Conservation (phyloP, 2,113 vertebrate species). For the Hiodon tergisus region DNA sequence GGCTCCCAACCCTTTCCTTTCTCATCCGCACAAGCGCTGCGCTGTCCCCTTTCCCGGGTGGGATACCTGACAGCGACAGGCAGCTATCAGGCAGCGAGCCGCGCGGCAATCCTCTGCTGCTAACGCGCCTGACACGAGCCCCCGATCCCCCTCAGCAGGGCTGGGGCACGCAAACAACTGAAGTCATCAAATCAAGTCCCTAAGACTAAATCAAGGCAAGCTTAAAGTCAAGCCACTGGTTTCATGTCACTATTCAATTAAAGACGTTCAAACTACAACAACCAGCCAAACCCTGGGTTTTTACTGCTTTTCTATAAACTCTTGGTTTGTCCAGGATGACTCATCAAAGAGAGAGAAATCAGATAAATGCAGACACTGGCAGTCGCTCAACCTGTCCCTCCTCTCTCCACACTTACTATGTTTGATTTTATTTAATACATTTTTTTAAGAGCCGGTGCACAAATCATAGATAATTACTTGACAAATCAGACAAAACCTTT, state of each 20-base stretch:
- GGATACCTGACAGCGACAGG: conserved; percentile 55
- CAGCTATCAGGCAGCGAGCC: not conserved
- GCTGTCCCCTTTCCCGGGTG: conserved; percentile 53
- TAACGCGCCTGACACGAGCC: conserved; percentile 7
- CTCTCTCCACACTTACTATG: no score
- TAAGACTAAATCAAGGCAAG: not conserved
- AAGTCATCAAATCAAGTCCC: not conserved
- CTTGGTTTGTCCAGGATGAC: no score
- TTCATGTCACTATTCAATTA: not conserved
- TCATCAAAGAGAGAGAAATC: no score
- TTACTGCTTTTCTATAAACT: no score
- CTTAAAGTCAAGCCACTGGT: no score
- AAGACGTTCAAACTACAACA: not conserved
- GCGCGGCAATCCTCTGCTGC: not conserved
- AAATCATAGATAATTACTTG: no score
- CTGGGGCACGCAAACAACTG: not conserved
- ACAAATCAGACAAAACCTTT: no score
- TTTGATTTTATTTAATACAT: no score
- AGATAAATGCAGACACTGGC: no score
- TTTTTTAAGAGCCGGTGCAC: no score
- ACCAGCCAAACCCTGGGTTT: not conserved
- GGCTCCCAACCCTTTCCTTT: conserved; percentile 43
- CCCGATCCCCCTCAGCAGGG: not conserved
- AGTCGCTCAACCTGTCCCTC: no score
- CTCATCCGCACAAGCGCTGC: conserved; percentile 46